phyloP scores from a whole-genome alignment of 2,113 vertebrate genomes.

The Alces alces region DNA sequence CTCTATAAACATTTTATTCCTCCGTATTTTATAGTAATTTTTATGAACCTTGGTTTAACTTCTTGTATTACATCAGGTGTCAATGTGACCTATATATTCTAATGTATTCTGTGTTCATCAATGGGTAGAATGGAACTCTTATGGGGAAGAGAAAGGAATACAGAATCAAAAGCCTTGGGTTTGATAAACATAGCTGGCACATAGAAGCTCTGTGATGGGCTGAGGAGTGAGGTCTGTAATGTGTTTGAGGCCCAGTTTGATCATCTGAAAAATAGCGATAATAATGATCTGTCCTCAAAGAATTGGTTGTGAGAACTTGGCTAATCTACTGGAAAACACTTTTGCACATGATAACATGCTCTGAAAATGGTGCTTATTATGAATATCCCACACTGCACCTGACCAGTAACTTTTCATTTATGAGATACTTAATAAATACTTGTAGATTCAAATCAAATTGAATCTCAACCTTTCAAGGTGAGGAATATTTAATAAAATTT shows the following conservation, averaged over 20 bases:
- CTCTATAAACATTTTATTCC: background rate
- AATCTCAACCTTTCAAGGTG: conserved; percentile 7
- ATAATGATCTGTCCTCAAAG: background rate
- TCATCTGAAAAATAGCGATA: background rate
- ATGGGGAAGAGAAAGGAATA: background rate
- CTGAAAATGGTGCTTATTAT: background rate
- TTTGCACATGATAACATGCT: background rate
- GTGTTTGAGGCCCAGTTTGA: background rate
- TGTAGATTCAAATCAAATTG: background rate
- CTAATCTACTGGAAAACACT: background rate
- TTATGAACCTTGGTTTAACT: background rate
- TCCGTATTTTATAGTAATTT: background rate
- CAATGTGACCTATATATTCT: background rate
- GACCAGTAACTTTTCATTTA: background rate
- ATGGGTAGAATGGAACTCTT: background rate
- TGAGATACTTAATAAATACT: background rate
- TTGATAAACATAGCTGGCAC: background rate
- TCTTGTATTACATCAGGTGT: background rate
- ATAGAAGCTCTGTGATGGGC: background rate
- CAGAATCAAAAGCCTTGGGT: background rate
- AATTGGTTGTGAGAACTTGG: background rate
- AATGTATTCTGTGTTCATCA: background rate
- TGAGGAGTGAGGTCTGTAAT: background rate
- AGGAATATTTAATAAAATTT: conserved; percentile 20
- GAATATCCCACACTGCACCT: background rate